Base-by-base conservation (phyloP, 2,888 invertebrate genomes). In the Apoda limacodes region DNA sequence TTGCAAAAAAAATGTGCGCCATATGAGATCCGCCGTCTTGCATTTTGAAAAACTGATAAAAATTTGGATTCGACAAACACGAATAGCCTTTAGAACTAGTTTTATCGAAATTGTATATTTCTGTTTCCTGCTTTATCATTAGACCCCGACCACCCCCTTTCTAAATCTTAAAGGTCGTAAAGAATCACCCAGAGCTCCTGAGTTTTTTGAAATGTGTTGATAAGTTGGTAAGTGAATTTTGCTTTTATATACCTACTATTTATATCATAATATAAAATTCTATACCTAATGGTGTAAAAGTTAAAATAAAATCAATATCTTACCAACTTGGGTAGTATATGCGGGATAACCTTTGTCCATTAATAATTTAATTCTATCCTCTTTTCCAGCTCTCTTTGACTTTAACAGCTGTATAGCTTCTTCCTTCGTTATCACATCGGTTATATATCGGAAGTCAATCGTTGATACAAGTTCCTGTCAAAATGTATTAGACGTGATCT, bases 371-470 rank as follows among this genome's bases (percentile, higher is more conserved):
- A 92, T 86, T 50, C 93, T 78, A 9, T 84, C 69, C 2, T 82
- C 68, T 61, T 87, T 89, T 1, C 84, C 84, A 1, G 50, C 44
- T 46, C 71, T 62, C 31, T 84, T 86, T 23, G 82, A 69, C 51
- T 82, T 84, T 9, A 95, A 62, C 28, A 94, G 69, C 29, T 82
- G 65, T 20, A 94, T 64, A 0, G 94, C 95, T 71, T 94, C 93
- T 39, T 90, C 88, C 62, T 88, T 87, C 0, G 92, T 92, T 21
- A 96, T 75, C 3, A 88, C 88, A 59, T 95, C 95, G 0, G 88
- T 87, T 50, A 95, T 92, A 62, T 82, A 87, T 58, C 93, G 86
- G 60, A 95, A 95, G 62, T 95, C 95, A 41, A 96, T 91, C 1
- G 88, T 85, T 1, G 91, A 89, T n/a, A 94, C 88, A 15, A 95